phyloP scores from a whole-genome alignment of 2,113 vertebrate species.

The Eublepharis macularius region DNA sequence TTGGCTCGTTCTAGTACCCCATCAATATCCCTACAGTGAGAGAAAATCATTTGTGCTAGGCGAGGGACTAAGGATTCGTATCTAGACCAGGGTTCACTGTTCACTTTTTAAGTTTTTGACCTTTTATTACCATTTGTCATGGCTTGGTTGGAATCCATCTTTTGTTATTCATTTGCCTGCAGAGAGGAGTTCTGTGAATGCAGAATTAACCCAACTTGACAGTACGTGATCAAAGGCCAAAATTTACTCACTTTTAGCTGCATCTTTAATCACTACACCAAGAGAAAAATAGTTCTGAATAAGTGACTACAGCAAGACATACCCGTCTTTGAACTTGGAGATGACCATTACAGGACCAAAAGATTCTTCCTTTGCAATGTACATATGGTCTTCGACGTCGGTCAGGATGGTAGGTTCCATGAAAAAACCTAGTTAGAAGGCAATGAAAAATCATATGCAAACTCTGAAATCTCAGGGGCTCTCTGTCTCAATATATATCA shows the following conservation, averaged over 20 bases:
- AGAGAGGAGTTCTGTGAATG: neutral
- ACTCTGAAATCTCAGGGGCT: neutral
- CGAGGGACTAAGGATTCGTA: neutral
- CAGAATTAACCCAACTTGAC: neutral
- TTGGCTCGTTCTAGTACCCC: slow-evolving; percentile 91
- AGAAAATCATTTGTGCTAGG: slow-evolving; percentile 22
- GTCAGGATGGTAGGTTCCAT: slow-evolving; percentile 86
- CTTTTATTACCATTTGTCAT: neutral
- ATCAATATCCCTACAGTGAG: slow-evolving; percentile 81
- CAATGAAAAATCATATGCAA: neutral
- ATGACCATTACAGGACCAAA: slow-evolving; percentile 97
- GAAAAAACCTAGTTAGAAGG: slow-evolving; percentile 77
- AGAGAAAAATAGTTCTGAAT: neutral
- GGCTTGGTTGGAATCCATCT: rapidly evolving
- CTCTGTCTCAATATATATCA: neutral
- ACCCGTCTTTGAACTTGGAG: slow-evolving; percentile 96
- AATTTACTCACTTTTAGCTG: neutral
- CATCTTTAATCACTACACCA: neutral
- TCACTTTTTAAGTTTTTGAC: neutral
- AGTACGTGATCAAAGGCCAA: neutral
- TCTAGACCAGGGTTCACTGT: neutral
- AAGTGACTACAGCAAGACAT: slow-evolving; percentile 45
- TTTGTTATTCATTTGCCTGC: neutral
- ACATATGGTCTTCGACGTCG: slow-evolving; percentile 83
- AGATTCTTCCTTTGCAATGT: slow-evolving; percentile 82